A percentile compares a stretch with the other conserved stretches of the same genome.
phyloP scores from a whole-genome alignment of 2,797 vertebrate genomes.

The Monodelphis domestica region DNA sequence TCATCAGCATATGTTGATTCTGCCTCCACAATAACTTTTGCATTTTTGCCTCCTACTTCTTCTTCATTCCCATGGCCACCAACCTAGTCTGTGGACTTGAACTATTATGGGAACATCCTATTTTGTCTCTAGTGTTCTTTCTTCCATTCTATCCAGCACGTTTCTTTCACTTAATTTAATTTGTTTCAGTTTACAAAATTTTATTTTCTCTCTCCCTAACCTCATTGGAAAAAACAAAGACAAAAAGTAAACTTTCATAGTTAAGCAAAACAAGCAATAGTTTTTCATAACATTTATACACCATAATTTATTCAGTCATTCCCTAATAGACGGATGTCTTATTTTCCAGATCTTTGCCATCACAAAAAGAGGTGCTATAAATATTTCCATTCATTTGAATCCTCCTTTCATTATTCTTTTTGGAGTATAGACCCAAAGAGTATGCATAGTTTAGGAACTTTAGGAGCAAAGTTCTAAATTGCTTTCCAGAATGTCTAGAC shows the following conservation, averaged over 20 bases:
- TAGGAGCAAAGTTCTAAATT: background rate
- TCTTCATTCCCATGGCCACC: background rate
- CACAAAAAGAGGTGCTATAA: background rate
- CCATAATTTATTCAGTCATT: background rate
- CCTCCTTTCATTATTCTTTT: background rate
- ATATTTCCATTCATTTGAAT: background rate
- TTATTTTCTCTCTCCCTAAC: background rate
- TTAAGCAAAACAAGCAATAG: background rate
- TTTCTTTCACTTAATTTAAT: background rate
- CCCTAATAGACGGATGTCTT: background rate
- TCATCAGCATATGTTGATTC: background rate
- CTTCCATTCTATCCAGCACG: background rate
- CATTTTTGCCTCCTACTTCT: background rate
- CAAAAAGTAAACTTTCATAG: background rate
- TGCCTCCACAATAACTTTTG: background rate
- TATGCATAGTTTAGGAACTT: background rate
- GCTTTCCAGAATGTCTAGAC: background rate
- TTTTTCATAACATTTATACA: background rate
- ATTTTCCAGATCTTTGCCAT: background rate
- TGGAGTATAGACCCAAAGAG: background rate
- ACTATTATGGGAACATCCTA: background rate
- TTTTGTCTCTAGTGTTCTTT: background rate
- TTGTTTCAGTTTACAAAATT: background rate
- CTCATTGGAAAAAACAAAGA: background rate
- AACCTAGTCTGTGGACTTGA: background rate